Evolutionary conservation across 2,797 vertebrate species (phyloP), one percentile per base, ranked within the genome.

Genomic region (Peromyscus nudipes): DNA sequence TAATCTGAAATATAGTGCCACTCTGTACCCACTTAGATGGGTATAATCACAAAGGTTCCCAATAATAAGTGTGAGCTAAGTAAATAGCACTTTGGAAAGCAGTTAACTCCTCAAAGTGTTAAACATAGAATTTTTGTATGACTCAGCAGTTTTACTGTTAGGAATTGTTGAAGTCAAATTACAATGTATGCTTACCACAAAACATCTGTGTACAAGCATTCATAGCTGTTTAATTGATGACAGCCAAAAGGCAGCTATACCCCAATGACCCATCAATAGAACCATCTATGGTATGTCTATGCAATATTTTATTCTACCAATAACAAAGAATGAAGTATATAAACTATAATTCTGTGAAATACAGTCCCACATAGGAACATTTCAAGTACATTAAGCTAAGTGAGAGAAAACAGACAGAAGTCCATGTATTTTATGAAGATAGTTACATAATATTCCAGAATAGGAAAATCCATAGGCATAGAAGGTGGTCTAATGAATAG

Each of bases 381-480:
- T 4, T 43, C 75, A 27, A 85, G 93, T 65, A 95, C 16, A 83
- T 55, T 89, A 92, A 34, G 1, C 27, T 82, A 64, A 77, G 6
- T 71, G 40, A 96, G 80, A 90, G 29, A 89, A 88, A 16, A 12
- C 52, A 94, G n/a, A 80, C 12, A 85, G 64, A 85, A n/a, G n/a
- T 34, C 16, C 31, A 81, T 2, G 14, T 11, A 62, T 65, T 71
- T 0, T 73, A 37, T 64, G 10, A 85, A 77, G 64, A 40, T 19
- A 88, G 43, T 88, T 91, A 73, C 4, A 62, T 40, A 25, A 75
- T 62, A 96, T 71, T n/a, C 11, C 19, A 76, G 34, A 95, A 69
- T 34, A 80, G 27, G 10, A 1, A 89, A 83, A 75, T 52, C 1
- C 49, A 90, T 23, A 91, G 19, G 84, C 25, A 84, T 1, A 91